Evolutionary conservation across 1,140 invertebrate genomes (phyloP), one percentile per base, ranked within the genome.

Genomic region (Macrobrachium nipponense): DNA sequence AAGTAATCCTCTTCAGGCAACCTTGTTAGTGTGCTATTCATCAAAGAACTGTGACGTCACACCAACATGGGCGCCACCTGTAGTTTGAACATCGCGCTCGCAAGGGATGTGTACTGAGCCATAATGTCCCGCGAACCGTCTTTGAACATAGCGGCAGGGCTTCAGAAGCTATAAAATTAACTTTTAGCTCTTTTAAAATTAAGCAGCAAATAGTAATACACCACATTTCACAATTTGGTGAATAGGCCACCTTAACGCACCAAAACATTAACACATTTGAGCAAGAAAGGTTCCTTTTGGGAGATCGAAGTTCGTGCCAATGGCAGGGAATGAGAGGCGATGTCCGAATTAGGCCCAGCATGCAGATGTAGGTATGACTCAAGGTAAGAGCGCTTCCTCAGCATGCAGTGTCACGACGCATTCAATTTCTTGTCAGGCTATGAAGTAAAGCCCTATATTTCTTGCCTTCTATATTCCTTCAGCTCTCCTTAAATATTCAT

Each of bases 291-390:
- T 11, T 59, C 20, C n/a, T 23, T 11, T 15, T 10, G 15, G 17
- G 75, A 68, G 20, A 12, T 36, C 44, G 66, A 86, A 86, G 77
- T 62, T 78, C 14, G 12, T 7, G 83, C 70, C 68, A n/a, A 43
- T 20, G 17, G 2, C 36, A 36, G 27, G 58, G 66, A 51, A 8
- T 58, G 27, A 27, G 83, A 86, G 17, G 68, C 36, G 27, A 23
- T 86, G 83, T 80, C 83, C 83, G 83, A 86, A 86, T 86, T 86
- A 86, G 83, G 83, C 83, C 77, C 83, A 86, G 83, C 83, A 86
- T 86, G 83, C 83, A 86, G 83, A 86, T 72, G 68, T 62, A 80
- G 64, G 78, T 79, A 80, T 80, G 83, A 86, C 75, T 86, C 83
- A 86, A 80, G 83, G 83, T 86, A 80, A 86, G 83, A 78, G 72